A percentile compares a stretch with the other conserved stretches of the same genome.
Evolutionary conservation across 2,797 vertebrate species (phyloP).

Genomic region (Myotis findleyi): DNA sequence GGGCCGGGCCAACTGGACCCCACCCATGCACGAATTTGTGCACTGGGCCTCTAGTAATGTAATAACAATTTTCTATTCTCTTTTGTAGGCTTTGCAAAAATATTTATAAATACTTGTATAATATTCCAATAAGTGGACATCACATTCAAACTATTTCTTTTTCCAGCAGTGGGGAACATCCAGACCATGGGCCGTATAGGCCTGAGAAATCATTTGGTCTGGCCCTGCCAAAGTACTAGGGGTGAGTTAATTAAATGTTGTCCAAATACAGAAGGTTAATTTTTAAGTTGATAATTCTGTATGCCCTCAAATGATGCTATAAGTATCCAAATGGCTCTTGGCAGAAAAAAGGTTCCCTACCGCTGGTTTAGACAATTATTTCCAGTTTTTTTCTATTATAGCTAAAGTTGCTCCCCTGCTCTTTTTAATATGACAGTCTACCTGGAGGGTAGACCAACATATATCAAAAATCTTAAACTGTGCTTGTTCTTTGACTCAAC

Average conservation of each 20-base stretch:
- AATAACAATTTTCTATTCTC: slow-evolving; percentile 17
- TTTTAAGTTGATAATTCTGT: too few relatives aligned
- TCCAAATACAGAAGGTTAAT: too few relatives aligned
- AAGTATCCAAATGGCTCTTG: too few relatives aligned
- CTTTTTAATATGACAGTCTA: not conserved
- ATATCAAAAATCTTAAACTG: not conserved
- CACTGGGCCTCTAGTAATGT: not conserved
- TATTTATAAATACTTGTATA: slow-evolving; percentile 26
- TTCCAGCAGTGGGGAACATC: too few relatives aligned
- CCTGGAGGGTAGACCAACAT: not conserved
- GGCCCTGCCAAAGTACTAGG: too few relatives aligned
- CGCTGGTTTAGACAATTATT: slow-evolving; percentile 22
- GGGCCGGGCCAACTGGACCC: too few relatives aligned
- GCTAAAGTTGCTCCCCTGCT: not conserved
- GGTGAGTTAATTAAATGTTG: too few relatives aligned
- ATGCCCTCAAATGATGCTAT: too few relatives aligned
- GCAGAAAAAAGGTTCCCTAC: too few relatives aligned
- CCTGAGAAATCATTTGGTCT: too few relatives aligned
- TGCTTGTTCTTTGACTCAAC: not conserved
- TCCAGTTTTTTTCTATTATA: not conserved
- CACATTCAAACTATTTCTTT: slow-evolving; percentile 3
- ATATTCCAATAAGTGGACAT: not conserved
- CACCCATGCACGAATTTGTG: too few relatives aligned
- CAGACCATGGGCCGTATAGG: too few relatives aligned
- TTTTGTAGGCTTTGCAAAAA: slow-evolving; percentile 43